Conservation (phyloP, 2,113 vertebrate genomes). For the Cebus imitator region DNA sequence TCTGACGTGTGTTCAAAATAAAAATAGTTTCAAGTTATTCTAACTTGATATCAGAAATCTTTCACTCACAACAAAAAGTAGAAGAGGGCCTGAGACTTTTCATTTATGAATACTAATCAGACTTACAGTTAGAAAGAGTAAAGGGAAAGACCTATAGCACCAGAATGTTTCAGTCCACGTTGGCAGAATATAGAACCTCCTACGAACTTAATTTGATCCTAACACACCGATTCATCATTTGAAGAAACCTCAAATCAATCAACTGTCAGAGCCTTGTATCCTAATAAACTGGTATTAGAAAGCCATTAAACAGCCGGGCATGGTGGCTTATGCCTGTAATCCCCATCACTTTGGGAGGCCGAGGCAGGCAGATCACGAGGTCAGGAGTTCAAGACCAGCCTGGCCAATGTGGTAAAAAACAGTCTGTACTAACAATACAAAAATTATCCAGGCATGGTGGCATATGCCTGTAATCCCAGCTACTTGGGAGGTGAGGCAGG, state of each 20-base stretch:
- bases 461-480: no score
- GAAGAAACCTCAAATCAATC: background rate
- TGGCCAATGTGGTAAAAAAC: no score
- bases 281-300: background rate
- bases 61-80: background rate
- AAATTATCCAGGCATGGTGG: no score
- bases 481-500: no score
- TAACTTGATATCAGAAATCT: background rate
- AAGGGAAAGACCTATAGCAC: background rate
- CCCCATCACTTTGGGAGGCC: no score
- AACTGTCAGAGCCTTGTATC: background rate
- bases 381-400: no score
- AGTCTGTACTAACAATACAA: no score
- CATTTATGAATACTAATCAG: background rate
- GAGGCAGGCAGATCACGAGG: no score
- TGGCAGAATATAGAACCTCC: background rate
- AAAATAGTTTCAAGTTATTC: background rate
- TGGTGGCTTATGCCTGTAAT: no score
- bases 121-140: background rate
- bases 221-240: background rate
- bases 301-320: no score
- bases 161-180: background rate
- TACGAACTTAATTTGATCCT: background rate
- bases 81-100: background rate
- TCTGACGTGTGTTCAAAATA: background rate